These are phyloP conservation scores for Drosophila aff. DNA, from an alignment of 1,140 invertebrate genomes.

Conservation along the genomic window DNA sequence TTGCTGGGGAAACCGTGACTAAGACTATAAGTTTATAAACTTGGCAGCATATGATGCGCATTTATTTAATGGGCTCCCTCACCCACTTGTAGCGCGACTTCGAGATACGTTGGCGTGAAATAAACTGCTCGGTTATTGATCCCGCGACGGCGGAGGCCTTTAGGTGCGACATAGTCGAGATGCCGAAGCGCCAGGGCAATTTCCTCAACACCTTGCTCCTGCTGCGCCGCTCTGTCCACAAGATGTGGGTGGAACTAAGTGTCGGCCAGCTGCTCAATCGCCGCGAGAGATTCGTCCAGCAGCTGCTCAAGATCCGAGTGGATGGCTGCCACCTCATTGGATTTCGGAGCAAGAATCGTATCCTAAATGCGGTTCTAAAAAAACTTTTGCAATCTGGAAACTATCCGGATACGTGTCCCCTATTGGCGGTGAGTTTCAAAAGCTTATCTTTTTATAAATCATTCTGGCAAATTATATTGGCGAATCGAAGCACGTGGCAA, in stretches of 20 bases:
- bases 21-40: conserved; percentile 29
- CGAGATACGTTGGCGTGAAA: conserved; percentile 53
- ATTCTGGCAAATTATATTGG: neutral
- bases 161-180: conserved; percentile 37
- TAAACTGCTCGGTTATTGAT: conserved; percentile 55
- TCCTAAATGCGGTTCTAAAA: conserved; percentile 43
- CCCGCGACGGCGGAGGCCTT: conserved; percentile 23
- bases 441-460: neutral
- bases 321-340: conserved; percentile 42
- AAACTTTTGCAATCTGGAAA: conserved; percentile 53
- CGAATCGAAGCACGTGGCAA: conserved; percentile 13
- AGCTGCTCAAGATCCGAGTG: conserved; percentile 42
- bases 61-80: conserved; percentile 40
- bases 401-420: conserved; percentile 50
- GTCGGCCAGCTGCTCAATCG: conserved; percentile 26
- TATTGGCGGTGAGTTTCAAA: conserved; percentile 41
- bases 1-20: conserved; percentile 24
- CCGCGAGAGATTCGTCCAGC: conserved; percentile 15
- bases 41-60: conserved; percentile 41
- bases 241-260: conserved; percentile 43
- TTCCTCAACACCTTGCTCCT: conserved; percentile 42
- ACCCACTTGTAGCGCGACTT: conserved; percentile 57
- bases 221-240: conserved; percentile 14
- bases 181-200: conserved; percentile 52
- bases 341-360: conserved; percentile 45